Evolutionary conservation across 35 echinoderm and acorn worm species (phyloP).

Genomic region (Acanthaster planci): DNA sequence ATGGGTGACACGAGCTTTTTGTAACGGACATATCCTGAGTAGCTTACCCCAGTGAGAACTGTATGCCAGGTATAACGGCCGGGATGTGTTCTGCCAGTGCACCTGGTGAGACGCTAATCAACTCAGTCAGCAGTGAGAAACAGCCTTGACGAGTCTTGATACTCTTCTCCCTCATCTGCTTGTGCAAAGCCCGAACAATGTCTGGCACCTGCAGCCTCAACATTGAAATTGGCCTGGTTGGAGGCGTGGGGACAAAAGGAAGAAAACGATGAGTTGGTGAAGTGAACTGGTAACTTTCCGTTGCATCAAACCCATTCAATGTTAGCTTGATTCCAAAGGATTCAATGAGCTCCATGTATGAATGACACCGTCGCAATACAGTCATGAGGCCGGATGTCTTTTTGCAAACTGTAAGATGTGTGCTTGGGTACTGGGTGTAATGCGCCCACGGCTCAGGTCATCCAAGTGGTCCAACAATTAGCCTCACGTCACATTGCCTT

Average conservation of each 20-base stretch:
- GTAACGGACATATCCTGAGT: too few relatives aligned
- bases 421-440: too few relatives aligned
- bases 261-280: neutral
- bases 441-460: too few relatives aligned
- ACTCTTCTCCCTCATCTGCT: constrained; percentile 98
- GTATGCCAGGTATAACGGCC: constrained; percentile 86
- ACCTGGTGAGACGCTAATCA: constrained; percentile 87
- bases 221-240: constrained; percentile 77
- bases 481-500: too few relatives aligned
- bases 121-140: constrained; percentile 84
- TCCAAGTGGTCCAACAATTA: too few relatives aligned
- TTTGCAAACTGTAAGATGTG: too few relatives aligned
- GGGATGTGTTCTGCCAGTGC: constrained; percentile 89
- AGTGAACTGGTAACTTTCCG: neutral
- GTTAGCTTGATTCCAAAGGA: too few relatives aligned
- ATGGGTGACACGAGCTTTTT: too few relatives aligned
- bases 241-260: neutral
- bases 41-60: constrained; percentile 95
- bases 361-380: too few relatives aligned
- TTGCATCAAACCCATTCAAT: too few relatives aligned
- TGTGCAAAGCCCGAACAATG: constrained; percentile 86
- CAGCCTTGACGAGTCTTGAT: constrained; percentile 97
- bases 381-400: too few relatives aligned
- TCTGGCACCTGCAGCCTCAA: constrained; percentile 71
- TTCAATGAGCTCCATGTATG: too few relatives aligned